Conservation (phyloP, 2,797 vertebrate genomes). For the Falco peregrinus region DNA sequence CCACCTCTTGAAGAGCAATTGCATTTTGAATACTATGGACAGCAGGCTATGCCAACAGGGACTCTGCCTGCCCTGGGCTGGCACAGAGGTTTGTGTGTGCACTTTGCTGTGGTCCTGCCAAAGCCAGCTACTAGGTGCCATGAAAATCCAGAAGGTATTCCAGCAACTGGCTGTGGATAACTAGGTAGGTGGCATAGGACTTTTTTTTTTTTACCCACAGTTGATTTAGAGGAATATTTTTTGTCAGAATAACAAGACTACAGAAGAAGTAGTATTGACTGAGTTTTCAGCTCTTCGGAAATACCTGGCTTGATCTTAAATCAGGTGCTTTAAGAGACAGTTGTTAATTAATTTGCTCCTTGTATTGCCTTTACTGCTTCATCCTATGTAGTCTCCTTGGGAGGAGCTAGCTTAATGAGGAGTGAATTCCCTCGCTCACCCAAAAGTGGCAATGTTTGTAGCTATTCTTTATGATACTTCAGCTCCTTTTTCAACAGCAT, state of each 20-base stretch:
- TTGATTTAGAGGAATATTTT: not conserved
- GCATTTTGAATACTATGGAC: not conserved
- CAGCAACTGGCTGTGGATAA: not conserved
- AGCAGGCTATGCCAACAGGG: not conserved
- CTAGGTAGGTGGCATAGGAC: not conserved
- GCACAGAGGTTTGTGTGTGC: not conserved
- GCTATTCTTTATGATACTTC: not conserved
- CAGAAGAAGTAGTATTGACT: not conserved
- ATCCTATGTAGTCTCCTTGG: not conserved
- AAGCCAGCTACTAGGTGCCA: not conserved
- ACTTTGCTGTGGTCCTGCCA: not conserved
- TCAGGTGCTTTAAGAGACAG: not conserved
- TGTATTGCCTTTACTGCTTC: not conserved
- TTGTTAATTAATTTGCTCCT: not conserved
- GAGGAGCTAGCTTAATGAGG: not conserved
- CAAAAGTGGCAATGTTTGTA: not conserved
- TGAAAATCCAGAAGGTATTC: not conserved
- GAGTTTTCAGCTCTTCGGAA: not conserved
- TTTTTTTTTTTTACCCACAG: not conserved
- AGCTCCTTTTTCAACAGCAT: not conserved
- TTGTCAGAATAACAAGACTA: not conserved
- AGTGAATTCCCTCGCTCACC: not conserved
- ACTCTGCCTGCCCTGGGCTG: not conserved
- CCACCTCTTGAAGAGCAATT: not conserved
- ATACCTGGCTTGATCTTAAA: not conserved